These are phyloP conservation scores for Struthio camelus DNA, from an alignment of 2,113 vertebrate genomes.

Conservation along the genomic window DNA sequence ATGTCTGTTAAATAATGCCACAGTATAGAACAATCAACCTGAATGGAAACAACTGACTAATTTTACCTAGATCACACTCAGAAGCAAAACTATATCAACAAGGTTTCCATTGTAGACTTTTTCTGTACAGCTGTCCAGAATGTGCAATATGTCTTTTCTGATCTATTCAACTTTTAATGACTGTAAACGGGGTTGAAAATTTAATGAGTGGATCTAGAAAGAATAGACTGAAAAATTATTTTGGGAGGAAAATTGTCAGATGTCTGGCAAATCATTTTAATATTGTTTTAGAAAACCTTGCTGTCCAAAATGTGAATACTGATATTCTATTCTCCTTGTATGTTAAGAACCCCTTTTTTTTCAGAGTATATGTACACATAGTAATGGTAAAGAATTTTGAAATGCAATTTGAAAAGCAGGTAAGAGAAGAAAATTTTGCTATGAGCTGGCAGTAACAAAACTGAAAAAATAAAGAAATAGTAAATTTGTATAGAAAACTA, in stretches of 20 bases:
- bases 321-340: neutral
- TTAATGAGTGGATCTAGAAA: neutral
- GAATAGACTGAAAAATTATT: neutral
- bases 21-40: neutral
- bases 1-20: neutral
- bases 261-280: neutral
- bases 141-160: neutral
- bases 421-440: neutral
- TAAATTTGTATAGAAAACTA: neutral
- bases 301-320: neutral
- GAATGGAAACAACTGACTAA: neutral
- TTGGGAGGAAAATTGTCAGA: neutral
- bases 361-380: neutral
- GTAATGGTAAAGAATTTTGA: neutral
- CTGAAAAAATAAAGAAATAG: neutral
- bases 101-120: neutral
- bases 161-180: slow-evolving; percentile 18
- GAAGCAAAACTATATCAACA: neutral
- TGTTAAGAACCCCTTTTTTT: neutral
- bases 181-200: neutral
- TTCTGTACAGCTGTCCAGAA: neutral
- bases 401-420: neutral
- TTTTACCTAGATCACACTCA: neutral
- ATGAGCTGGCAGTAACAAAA: neutral
- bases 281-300: neutral